A percentile compares a stretch with the other conserved stretches of the same genome.
These are phyloP conservation scores for Dasypus novemcinctus DNA, from an alignment of 2,113 vertebrate species.

Conservation along the genomic window DNA sequence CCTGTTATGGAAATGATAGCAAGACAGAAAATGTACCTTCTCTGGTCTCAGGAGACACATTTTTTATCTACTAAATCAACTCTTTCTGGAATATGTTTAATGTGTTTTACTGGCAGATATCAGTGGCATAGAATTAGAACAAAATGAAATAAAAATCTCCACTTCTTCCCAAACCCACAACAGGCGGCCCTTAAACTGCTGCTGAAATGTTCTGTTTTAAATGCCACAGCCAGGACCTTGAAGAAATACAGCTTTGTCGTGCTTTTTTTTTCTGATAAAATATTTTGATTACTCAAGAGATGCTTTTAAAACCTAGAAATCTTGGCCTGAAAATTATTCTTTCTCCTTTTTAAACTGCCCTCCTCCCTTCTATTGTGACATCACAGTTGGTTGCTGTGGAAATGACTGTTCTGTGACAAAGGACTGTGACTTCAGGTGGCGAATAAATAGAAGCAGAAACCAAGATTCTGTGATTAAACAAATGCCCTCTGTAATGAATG, in stretches of 20 bases:
- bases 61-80: conserved; percentile 82
- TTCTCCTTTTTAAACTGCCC: neutral
- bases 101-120: conserved; percentile 64
- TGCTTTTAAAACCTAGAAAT: conserved; percentile 48
- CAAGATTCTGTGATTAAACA: conserved; percentile 39
- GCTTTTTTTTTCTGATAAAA: neutral
- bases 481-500: conserved; percentile 40
- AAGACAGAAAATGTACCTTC: conserved; percentile 77
- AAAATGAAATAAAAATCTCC: conserved; percentile 56
- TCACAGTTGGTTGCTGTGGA: conserved; percentile 47
- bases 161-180: conserved; percentile 31
- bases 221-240: conserved; percentile 1
- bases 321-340: conserved; percentile 43
- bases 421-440: conserved; percentile 51
- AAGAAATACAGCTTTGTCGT: neutral
- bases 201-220: neutral
- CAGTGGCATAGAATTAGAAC: conserved; percentile 66
- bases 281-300: conserved; percentile 44
- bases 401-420: conserved; percentile 66
- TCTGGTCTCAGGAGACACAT: conserved; percentile 76
- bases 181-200: conserved; percentile 34
- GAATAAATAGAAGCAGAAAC: conserved; percentile 62
- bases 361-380: neutral
- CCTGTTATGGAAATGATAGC: conserved; percentile 68
- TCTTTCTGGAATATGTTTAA: conserved; percentile 82